Percentiles rank a stretch among this genome's conserved stretches.
These are phyloP conservation scores for Blera fallax DNA, from an alignment of 2,888 invertebrate species.

Conservation along the genomic window DNA sequence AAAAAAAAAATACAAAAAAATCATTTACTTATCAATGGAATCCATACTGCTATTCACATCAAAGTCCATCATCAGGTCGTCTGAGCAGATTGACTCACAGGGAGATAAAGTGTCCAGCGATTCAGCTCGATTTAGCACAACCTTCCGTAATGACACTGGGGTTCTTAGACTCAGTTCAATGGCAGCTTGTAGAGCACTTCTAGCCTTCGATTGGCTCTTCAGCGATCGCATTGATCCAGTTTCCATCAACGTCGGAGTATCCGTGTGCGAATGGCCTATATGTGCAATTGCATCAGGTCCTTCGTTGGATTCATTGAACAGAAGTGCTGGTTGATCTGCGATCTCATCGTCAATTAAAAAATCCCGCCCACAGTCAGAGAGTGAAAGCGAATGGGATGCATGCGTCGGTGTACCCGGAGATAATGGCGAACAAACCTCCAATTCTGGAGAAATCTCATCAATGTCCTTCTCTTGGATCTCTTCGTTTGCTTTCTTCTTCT, in stretches of 20 bases:
- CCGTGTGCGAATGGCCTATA: conserved; percentile 82
- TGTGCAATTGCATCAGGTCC: conserved; percentile 77
- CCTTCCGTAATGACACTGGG: conserved; percentile 79
- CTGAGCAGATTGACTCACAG: conserved; percentile 91
- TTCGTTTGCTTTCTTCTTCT: conserved; percentile 81
- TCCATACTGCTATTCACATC: conserved; percentile 83
- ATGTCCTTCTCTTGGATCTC: conserved; percentile 82
- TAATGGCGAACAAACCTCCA: conserved; percentile 82
- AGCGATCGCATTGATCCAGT: conserved; percentile 79
- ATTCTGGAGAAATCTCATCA: conserved; percentile 82
- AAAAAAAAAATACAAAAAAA: background rate
- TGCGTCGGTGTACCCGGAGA: conserved; percentile 91
- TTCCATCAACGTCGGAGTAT: conserved; percentile 82
- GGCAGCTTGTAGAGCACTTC: conserved; percentile 80
- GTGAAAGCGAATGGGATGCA: conserved; percentile 89
- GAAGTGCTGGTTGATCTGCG: conserved; percentile 92
- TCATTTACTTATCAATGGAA: conserved; percentile 79
- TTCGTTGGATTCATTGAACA: conserved; percentile 85
- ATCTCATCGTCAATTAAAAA: conserved; percentile 94
- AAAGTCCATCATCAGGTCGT: conserved; percentile 94
- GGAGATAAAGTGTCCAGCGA: conserved; percentile 92
- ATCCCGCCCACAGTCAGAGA: conserved; percentile 90
- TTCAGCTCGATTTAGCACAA: conserved; percentile 84
- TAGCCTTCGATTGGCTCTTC: conserved; percentile 78
- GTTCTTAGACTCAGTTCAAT: conserved; percentile 81